These are phyloP conservation scores for Xiphorhynchus elegans DNA, from an alignment of 2,113 vertebrate genomes.

Conservation along the genomic window DNA sequence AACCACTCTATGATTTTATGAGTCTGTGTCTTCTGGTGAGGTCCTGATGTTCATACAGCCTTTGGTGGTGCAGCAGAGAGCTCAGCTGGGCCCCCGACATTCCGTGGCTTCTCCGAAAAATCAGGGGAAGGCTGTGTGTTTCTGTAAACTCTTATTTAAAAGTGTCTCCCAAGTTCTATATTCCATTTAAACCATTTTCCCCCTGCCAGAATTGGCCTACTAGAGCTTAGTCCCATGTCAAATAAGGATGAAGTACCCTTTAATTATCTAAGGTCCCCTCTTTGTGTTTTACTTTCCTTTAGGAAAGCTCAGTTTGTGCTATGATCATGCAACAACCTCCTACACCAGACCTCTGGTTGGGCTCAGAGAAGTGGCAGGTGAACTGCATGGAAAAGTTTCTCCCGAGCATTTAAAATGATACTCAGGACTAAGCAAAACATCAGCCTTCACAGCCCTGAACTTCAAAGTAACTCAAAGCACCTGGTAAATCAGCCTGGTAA, in stretches of 20 bases:
- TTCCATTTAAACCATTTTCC: neutral
- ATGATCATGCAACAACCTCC: fast-evolving
- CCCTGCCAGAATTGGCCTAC: neutral
- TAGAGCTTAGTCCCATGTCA: neutral
- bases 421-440: neutral
- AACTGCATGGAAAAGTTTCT: neutral
- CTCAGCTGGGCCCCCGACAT: neutral
- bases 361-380: neutral
- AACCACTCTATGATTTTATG: neutral
- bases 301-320: neutral
- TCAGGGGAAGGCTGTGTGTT: fast-evolving
- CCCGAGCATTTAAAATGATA: neutral
- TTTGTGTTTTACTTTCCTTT: neutral
- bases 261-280: neutral
- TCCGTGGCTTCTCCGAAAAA: neutral
- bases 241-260: neutral
- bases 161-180: neutral
- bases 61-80: neutral
- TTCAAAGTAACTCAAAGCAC: neutral
- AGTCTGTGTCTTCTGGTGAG: neutral
- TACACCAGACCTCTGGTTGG: neutral
- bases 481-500: neutral
- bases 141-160: neutral
- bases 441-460: neutral
- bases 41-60: neutral